A percentile compares a stretch with the other conserved stretches of the same genome.
Evolutionary conservation across 1,140 invertebrate genomes (phyloP).

Genomic region (Camponotus pennsylvanicus): DNA sequence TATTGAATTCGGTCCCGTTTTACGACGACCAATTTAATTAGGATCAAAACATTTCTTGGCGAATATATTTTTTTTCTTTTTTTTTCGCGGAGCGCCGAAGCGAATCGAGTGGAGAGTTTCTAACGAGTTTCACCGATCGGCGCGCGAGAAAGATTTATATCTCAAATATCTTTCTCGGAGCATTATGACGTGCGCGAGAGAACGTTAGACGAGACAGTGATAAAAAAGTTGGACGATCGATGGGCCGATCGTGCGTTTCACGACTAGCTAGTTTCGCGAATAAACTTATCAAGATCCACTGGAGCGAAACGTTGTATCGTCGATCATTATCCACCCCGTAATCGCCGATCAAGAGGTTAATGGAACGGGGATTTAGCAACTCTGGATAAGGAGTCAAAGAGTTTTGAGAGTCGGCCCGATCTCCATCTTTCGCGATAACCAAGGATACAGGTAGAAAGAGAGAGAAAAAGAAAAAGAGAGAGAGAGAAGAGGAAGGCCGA

Average conservation of each 20-base stretch:
- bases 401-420: not conserved
- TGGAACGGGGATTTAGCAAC: conserved; percentile 69
- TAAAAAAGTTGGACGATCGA: conserved; percentile 45
- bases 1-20: not conserved
- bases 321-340: conserved; percentile 72
- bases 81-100: conserved; percentile 31
- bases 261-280: conserved; percentile 63
- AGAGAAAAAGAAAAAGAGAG: too few relatives aligned
- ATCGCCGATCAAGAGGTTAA: conserved; percentile 75
- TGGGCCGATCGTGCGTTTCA: conserved; percentile 55
- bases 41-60: conserved; percentile 20
- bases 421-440: not conserved
- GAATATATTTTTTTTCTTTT: conserved; percentile 23
- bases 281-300: conserved; percentile 75
- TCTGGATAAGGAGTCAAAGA: conserved; percentile 23
- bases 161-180: not conserved
- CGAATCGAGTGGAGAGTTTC: conserved; percentile 56
- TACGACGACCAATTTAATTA: conserved; percentile 21
- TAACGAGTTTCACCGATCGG: conserved; percentile 66
- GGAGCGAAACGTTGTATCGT: conserved; percentile 69
- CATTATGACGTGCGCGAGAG: conserved; percentile 34
- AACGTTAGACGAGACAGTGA: conserved; percentile 5
- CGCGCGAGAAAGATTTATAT: conserved; percentile 64
- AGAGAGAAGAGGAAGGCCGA: too few relatives aligned
- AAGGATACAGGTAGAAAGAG: not conserved